Evolutionary conservation across 2,888 invertebrate genomes (phyloP), one percentile per base, ranked within the genome.

Genomic region (Cyrtodaria siliqua): DNA sequence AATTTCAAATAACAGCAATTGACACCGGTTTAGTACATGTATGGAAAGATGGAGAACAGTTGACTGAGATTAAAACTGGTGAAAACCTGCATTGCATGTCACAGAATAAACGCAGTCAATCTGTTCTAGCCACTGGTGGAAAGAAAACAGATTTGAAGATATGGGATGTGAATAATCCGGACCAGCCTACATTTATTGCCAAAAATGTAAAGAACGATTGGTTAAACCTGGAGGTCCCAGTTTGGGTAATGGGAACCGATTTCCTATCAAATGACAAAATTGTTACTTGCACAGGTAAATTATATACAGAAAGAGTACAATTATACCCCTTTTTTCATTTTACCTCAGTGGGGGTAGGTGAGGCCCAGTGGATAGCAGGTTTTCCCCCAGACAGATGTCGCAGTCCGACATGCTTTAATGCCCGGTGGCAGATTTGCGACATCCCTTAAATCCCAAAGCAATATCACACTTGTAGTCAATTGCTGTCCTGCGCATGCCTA

Each of bases 111-210:
- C 91, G 94, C 12, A 93, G 95, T 44, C 92, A 90, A 29, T 94
- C 95, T 62, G 87, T 96, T 24, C 94, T 98, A 85, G 98, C 96
- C 4, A 97, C 96, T 81, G 99, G 98, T 23, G 99, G 99, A 0
- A 96, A 96, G 92, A 96, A 96, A 86, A 97, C 97, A 90, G 96
- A 97, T 86, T 93, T 99, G 0, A 97, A 97, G 93, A 92, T 99
- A 0, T 98, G 96, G 95, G 96, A 97, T 87, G 89, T 96, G 89
- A 94, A 87, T 84, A 47, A 49, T 71, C 93, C 87, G 84, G 92
- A 81, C 33, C 86, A 87, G 33, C 93, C 94, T 47, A 91, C 94
- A 38, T 96, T 95, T 86, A 92, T 89, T 71, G 95, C 95, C 1
- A 96, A 95, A 93, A 95, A 95, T 93, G 95, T 95, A 84, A 93